Percentiles rank a stretch among this genome's conserved stretches.
Conservation (phyloP, 2,888 invertebrate genomes). For the Lobophora halterata region DNA sequence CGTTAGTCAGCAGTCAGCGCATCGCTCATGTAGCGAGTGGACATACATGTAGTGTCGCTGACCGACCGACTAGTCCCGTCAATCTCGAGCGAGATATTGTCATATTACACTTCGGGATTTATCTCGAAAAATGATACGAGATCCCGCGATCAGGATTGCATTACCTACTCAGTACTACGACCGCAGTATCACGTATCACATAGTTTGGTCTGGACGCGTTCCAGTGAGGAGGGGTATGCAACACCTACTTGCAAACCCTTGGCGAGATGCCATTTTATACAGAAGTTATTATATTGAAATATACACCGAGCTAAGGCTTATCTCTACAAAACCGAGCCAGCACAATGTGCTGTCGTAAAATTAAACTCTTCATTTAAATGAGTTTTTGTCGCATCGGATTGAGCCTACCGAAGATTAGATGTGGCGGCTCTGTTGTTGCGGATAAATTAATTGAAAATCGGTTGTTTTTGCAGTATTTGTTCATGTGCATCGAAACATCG, state of each 20-base stretch:
- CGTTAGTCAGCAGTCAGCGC: too few species aligned
- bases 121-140: too few species aligned
- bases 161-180: conserved; percentile 7
- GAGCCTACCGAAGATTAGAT: conserved; percentile 6
- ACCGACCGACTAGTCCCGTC: too few species aligned
- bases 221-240: conserved; percentile 23
- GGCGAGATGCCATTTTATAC: conserved; percentile 33
- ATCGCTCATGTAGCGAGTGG: too few species aligned
- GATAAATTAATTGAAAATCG: too few species aligned
- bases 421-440: too few species aligned
- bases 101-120: too few species aligned
- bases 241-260: conserved; percentile 29
- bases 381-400: conserved; percentile 22
- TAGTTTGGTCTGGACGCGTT: conserved; percentile 19
- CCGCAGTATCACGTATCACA: conserved; percentile 18
- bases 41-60: too few species aligned
- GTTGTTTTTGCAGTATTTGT: too few species aligned
- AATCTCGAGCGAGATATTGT: too few species aligned
- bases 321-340: conserved; percentile 31
- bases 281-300: conserved; percentile 35
- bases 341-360: conserved; percentile 29
- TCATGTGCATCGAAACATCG: too few species aligned
- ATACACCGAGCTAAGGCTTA: conserved; percentile 33
- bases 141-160: neutral
- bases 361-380: conserved; percentile 23